Evolutionary conservation across 2,888 invertebrate species (phyloP).

Genomic region (Limnephilus auricula): DNA sequence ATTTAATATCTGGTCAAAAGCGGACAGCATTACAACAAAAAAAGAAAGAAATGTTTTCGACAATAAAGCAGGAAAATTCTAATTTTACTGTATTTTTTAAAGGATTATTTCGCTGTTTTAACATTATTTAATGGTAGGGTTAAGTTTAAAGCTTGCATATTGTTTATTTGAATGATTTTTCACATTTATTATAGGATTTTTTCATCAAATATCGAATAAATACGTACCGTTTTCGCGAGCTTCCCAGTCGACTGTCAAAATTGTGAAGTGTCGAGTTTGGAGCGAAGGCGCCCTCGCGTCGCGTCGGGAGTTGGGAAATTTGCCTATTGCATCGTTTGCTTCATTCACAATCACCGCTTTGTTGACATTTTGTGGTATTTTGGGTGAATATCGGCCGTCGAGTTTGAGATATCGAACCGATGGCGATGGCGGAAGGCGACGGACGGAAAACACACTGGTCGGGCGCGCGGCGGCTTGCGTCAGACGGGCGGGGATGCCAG

Average conservation of each 20-base stretch:
- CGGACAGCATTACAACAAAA: neutral
- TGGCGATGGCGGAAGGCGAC: neutral
- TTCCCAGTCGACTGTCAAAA: neutral
- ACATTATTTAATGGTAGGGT: neutral
- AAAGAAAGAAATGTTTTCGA: neutral
- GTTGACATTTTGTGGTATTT: neutral
- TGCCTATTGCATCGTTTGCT: neutral
- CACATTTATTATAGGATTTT: neutral
- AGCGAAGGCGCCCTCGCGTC: neutral
- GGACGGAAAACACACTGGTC: conserved; percentile 13
- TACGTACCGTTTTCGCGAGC: conserved; percentile 19
- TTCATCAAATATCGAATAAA: conserved; percentile 23
- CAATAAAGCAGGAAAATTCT: neutral
- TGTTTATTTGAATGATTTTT: neutral
- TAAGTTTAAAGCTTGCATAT: neutral
- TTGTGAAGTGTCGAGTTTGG: neutral
- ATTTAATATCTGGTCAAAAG: neutral
- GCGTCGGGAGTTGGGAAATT: neutral
- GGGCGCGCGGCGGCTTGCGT: conserved; percentile 28
- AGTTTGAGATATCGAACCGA: neutral
- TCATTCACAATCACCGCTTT: neutral
- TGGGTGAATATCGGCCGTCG: neutral
- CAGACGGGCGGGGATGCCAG: conserved; percentile 25
- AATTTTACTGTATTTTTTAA: too few relatives aligned
- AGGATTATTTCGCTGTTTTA: neutral